Evolutionary conservation across 2,888 invertebrate species (phyloP).

Genomic region (Drosophila robusta): DNA sequence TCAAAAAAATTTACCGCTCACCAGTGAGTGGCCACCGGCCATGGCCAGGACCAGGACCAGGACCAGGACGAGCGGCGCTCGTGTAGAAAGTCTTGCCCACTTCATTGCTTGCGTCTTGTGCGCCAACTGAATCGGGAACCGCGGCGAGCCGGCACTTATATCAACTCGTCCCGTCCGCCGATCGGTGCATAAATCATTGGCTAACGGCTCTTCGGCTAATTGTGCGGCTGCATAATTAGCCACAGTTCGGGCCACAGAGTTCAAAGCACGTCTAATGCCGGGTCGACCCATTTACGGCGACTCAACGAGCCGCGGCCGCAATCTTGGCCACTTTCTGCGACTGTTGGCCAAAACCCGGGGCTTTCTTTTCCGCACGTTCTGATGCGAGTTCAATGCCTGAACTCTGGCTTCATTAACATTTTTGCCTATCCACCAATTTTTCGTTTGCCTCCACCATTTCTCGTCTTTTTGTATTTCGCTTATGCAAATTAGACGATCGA

Average conservation of each 20-base stretch:
- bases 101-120: conserved; percentile 38
- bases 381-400: conserved; percentile 57
- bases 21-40: conserved; percentile 72
- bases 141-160: conserved; percentile 57
- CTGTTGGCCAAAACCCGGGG: conserved; percentile 14
- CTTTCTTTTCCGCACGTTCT: conserved; percentile 48
- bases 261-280: conserved; percentile 63
- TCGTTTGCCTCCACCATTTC: conserved; percentile 4
- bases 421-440: conserved; percentile 34
- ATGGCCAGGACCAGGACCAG: conserved; percentile 54
- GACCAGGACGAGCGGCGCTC: conserved; percentile 47
- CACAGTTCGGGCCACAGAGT: conserved; percentile 41
- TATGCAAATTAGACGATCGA: conserved; percentile 46
- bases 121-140: conserved; percentile 51
- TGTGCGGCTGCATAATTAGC: conserved; percentile 52
- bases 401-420: conserved; percentile 56
- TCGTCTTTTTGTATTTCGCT: conserved; percentile 17
- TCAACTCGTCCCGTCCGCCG: conserved; percentile 53
- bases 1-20: conserved; percentile 80
- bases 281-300: conserved; percentile 52
- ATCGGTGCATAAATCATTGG: conserved; percentile 60
- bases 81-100: conserved; percentile 32
- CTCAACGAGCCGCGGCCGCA: not conserved
- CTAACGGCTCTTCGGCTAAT: conserved; percentile 59
- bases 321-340: conserved; percentile 16